Percentiles rank a stretch among this genome's conserved stretches.
Conservation (phyloP, 2,888 invertebrate genomes). For the Subacronicta megacephala region DNA sequence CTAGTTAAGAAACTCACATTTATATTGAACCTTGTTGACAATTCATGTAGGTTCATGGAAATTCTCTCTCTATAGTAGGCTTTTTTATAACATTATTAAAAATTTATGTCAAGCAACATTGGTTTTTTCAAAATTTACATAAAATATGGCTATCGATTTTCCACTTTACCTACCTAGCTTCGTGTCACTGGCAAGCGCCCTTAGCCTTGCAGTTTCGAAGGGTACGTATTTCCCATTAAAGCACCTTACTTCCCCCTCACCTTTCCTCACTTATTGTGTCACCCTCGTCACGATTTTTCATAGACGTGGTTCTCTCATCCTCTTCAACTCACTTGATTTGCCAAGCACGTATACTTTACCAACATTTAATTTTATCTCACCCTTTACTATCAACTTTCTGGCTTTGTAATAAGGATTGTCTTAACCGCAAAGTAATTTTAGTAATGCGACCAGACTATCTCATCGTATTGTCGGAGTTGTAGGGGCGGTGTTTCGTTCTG, state of each 20-base stretch:
- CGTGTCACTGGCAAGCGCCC: constrained; percentile 53
- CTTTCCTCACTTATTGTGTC: constrained; percentile 80
- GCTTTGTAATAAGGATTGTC: constrained; percentile 59
- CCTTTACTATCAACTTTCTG: constrained; percentile 71
- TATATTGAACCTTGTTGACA: neutral
- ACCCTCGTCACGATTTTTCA: constrained; percentile 88
- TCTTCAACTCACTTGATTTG: constrained; percentile 88
- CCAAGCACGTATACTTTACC: constrained; percentile 80
- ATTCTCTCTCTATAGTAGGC: too few relatives aligned
- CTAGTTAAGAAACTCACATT: constrained; percentile 13
- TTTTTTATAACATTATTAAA: too few relatives aligned
- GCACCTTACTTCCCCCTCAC: constrained; percentile 77
- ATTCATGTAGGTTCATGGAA: too few relatives aligned
- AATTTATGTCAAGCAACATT: neutral
- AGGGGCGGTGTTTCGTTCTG: constrained; percentile 83
- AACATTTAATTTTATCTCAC: constrained; percentile 54
- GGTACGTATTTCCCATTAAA: constrained; percentile 83
- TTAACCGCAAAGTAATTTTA: constrained; percentile 54
- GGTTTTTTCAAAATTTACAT: neutral
- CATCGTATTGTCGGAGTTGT: constrained; percentile 65
- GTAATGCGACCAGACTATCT: constrained; percentile 72
- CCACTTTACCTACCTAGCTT: constrained; percentile 26
- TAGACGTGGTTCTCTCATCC: constrained; percentile 82
- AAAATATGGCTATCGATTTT: constrained; percentile 1
- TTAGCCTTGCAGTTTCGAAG: constrained; percentile 57